Percentiles rank a stretch among this genome's conserved stretches.
phyloP scores from a whole-genome alignment of 1,140 invertebrate species.

The Drosophila sucinea region DNA sequence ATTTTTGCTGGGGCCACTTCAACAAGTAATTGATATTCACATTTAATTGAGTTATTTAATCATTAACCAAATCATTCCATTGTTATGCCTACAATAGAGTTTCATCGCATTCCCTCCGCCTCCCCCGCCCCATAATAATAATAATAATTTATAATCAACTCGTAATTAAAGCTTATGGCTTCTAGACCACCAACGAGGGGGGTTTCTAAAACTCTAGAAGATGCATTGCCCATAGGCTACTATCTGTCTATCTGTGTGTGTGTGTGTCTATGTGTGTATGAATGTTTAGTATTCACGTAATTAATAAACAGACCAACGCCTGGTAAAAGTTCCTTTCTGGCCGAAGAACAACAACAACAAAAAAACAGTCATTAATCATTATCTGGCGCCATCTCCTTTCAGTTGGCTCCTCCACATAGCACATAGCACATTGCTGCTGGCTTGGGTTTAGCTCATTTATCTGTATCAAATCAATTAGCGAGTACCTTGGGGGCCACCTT shows the following conservation, averaged over 20 bases:
- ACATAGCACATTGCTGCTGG: neutral
- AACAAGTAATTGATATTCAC: constrained; percentile 34
- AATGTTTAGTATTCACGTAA: constrained; percentile 18
- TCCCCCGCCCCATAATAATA: neutral
- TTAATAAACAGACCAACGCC: constrained; percentile 35
- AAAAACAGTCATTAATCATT: constrained; percentile 67
- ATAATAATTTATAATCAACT: constrained; percentile 67
- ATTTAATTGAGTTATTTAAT: constrained; percentile 57
- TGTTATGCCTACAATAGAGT: constrained; percentile 11
- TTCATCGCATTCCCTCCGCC: constrained; percentile 8
- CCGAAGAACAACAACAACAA: neutral
- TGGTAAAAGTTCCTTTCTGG: neutral
- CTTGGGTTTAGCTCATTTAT: constrained; percentile 69
- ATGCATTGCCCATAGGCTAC: constrained; percentile 28
- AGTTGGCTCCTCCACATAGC: neutral
- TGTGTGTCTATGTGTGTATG: neutral
- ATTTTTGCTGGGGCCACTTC: neutral
- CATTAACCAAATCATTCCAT: constrained; percentile 24
- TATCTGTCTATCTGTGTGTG: neutral
- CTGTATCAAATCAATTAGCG: constrained; percentile 78
- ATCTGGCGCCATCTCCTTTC: constrained; percentile 49
- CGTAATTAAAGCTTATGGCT: constrained; percentile 58
- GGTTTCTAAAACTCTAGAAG: constrained; percentile 29
- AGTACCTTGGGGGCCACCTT: constrained; percentile 63
- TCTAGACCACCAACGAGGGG: constrained; percentile 16